Percentiles rank a stretch among this genome's conserved stretches.
These are phyloP conservation scores for Lepidotrigona ventralis DNA, from an alignment of 1,140 invertebrate species.

Conservation along the genomic window DNA sequence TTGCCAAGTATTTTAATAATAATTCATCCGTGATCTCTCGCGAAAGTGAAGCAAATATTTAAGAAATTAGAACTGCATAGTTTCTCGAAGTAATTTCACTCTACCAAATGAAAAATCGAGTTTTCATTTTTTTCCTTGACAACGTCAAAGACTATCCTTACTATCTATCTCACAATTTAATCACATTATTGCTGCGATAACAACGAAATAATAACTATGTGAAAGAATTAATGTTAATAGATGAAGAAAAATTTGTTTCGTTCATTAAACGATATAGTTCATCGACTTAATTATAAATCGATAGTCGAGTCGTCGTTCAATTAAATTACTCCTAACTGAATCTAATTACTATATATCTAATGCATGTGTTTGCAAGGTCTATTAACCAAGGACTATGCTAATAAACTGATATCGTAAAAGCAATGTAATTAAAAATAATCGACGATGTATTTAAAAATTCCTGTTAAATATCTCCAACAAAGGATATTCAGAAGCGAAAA, in stretches of 20 bases:
- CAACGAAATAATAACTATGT: conserved; percentile 4
- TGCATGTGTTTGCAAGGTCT: background rate
- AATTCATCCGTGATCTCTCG: background rate
- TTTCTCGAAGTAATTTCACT: background rate
- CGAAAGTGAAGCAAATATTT: background rate
- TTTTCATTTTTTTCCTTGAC: background rate
- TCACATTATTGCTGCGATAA: background rate
- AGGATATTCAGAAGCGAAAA: background rate
- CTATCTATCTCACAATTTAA: background rate
- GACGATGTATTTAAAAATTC: background rate
- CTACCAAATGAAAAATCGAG: background rate
- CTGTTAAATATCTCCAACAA: background rate
- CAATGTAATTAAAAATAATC: too few species aligned
- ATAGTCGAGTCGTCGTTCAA: background rate
- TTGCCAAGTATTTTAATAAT: conserved; percentile 1
- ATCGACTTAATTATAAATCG: background rate
- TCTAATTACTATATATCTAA: background rate
- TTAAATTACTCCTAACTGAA: background rate
- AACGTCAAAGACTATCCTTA: background rate
- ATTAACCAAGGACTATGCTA: background rate
- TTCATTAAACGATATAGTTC: background rate
- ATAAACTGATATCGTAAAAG: background rate
- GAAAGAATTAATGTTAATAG: background rate
- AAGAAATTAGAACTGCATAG: conserved; percentile 5
- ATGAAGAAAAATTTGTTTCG: background rate